These are phyloP conservation scores for Chelonoidis abingdonii DNA, from an alignment of 2,113 vertebrate genomes.

Conservation along the genomic window DNA sequence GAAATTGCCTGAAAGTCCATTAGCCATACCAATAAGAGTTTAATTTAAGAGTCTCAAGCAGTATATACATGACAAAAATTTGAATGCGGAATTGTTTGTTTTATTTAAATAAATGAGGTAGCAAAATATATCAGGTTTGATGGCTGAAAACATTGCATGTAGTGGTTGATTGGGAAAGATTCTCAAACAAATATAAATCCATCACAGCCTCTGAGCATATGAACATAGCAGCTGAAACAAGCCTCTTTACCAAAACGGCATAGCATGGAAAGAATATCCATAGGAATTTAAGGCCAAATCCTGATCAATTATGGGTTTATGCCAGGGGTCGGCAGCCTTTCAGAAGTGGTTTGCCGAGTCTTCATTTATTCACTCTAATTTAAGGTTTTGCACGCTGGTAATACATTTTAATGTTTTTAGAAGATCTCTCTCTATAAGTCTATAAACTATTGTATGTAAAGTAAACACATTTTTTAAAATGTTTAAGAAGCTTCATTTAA, in stretches of 20 bases:
- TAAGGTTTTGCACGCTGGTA: too few species aligned
- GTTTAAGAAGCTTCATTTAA: too few species aligned
- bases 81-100: background rate
- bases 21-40: background rate
- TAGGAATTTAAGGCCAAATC: background rate
- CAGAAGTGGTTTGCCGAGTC: too few species aligned
- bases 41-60: background rate
- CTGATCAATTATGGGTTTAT: background rate
- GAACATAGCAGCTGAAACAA: background rate
- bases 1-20: constrained; percentile 21
- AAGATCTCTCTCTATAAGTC: too few species aligned
- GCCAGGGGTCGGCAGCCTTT: too few species aligned
- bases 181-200: background rate
- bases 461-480: too few species aligned
- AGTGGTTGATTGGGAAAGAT: background rate
- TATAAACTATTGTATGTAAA: too few species aligned
- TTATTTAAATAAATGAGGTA: background rate
- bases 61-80: background rate
- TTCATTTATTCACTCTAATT: too few species aligned
- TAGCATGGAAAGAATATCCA: background rate
- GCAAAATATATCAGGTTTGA: background rate
- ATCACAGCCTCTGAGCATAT: background rate
- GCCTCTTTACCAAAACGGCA: background rate
- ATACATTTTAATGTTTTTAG: too few species aligned
- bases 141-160: background rate